phyloP scores from a whole-genome alignment of 2,888 invertebrate genomes.

The Ornithoptera priamus region DNA sequence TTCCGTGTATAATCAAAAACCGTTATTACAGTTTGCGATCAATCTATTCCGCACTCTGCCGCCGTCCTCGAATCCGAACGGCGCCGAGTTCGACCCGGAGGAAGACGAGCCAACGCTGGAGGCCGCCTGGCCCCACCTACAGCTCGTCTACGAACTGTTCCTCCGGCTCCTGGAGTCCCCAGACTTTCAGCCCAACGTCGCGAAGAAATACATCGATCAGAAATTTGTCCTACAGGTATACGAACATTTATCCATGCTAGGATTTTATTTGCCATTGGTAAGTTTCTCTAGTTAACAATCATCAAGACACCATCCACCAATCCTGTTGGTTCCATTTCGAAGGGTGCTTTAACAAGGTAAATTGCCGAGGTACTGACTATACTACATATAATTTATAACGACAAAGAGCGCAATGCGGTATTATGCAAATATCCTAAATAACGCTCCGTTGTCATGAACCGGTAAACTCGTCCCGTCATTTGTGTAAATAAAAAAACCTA shows the following conservation, averaged over 20 bases:
- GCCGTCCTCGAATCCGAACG: slow-evolving; percentile 90
- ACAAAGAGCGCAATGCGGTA: too few relatives aligned
- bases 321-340: too few relatives aligned
- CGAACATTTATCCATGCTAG: background rate
- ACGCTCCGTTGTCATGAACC: too few relatives aligned
- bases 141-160: slow-evolving; percentile 88
- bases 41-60: slow-evolving; percentile 94
- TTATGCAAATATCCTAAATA: too few relatives aligned
- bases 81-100: slow-evolving; percentile 94
- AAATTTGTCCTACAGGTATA: slow-evolving; percentile 92
- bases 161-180: slow-evolving; percentile 92
- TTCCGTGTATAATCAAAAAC: background rate
- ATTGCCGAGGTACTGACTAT: too few relatives aligned
- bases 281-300: too few relatives aligned
- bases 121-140: slow-evolving; percentile 96
- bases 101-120: slow-evolving; percentile 98
- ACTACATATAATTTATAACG: too few relatives aligned
- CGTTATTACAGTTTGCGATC: slow-evolving; percentile 84
- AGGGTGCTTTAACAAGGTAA: too few relatives aligned
- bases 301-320: too few relatives aligned
- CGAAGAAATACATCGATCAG: slow-evolving; percentile 96
- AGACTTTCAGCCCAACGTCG: slow-evolving; percentile 94
- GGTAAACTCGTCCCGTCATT: too few relatives aligned
- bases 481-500: too few relatives aligned
- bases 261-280: too few relatives aligned